phyloP scores from a whole-genome alignment of 2,888 invertebrate genomes.

The Mythimna impura region DNA sequence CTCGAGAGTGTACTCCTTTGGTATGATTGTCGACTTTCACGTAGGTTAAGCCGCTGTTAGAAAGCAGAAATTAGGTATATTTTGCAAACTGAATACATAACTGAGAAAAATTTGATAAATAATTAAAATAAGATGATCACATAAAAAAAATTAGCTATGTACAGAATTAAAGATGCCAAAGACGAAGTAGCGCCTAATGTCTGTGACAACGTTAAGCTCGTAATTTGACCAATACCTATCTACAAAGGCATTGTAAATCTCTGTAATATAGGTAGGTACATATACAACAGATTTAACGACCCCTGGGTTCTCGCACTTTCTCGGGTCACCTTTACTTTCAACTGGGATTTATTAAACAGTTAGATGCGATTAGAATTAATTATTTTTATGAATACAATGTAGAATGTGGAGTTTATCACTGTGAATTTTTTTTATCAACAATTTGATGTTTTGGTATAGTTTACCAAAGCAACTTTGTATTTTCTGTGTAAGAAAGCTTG shows the following conservation, averaged over 20 bases:
- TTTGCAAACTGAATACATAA: too few species aligned
- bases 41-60: too few species aligned
- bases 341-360: conserved; percentile 47
- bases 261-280: conserved; percentile 24
- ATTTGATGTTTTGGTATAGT: not conserved
- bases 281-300: conserved; percentile 33
- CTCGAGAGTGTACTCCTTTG: too few species aligned
- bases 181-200: conserved; percentile 26
- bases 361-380: conserved; percentile 40
- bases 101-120: not conserved
- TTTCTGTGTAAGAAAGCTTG: not conserved
- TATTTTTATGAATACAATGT: conserved; percentile 41
- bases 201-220: conserved; percentile 31
- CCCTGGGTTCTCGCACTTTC: conserved; percentile 38
- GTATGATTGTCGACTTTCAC: too few species aligned
- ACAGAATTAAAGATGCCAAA: conserved; percentile 9
- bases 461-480: not conserved
- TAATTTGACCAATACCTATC: conserved; percentile 45
- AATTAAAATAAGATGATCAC: not conserved
- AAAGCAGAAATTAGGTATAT: too few species aligned
- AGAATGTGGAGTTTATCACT: not conserved
- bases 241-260: conserved; percentile 32
- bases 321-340: conserved; percentile 56
- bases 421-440: not conserved
- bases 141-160: not conserved